Evolutionary conservation across 2,797 vertebrate genomes (phyloP).

Genomic region (Myripristis jacobus): DNA sequence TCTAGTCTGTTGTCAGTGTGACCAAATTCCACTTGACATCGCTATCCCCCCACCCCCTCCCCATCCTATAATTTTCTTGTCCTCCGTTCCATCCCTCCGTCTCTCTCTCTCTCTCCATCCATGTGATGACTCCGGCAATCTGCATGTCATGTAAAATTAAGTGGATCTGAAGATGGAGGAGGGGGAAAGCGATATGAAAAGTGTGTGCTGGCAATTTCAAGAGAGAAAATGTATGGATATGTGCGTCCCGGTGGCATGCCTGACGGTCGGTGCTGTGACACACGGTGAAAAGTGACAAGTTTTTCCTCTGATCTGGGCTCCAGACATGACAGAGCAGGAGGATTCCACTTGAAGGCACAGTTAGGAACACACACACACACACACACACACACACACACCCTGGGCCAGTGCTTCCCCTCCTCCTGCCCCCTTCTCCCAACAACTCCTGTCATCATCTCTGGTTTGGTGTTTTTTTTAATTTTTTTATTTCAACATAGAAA

Average conservation of each 20-base stretch:
- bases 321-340: slow-evolving; percentile 53
- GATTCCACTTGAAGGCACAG: slow-evolving; percentile 44
- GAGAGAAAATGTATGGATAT: slow-evolving; percentile 30
- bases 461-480: slow-evolving; percentile 10
- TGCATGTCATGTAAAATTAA: slow-evolving; percentile 71
- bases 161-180: slow-evolving; percentile 56
- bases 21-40: slow-evolving; percentile 62
- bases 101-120: slow-evolving; percentile 31
- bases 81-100: slow-evolving; percentile 21
- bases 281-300: slow-evolving; percentile 50
- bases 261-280: slow-evolving; percentile 48
- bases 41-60: slow-evolving; percentile 1
- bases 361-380: slow-evolving; percentile 10
- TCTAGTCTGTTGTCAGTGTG: slow-evolving; percentile 57
- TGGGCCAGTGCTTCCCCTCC: slow-evolving; percentile 9
- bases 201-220: slow-evolving; percentile 54
- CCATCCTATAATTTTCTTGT: not conserved
- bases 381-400: slow-evolving; percentile 27
- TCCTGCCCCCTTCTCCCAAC: not conserved
- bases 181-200: slow-evolving; percentile 59
- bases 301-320: slow-evolving; percentile 66
- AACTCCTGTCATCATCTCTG: slow-evolving; percentile 17
- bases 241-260: slow-evolving; percentile 33
- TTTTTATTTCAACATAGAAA: slow-evolving; percentile 36
- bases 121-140: slow-evolving; percentile 62